Base-by-base conservation (phyloP, 2,888 invertebrate species). In the Drosophila paucipuncta region DNA sequence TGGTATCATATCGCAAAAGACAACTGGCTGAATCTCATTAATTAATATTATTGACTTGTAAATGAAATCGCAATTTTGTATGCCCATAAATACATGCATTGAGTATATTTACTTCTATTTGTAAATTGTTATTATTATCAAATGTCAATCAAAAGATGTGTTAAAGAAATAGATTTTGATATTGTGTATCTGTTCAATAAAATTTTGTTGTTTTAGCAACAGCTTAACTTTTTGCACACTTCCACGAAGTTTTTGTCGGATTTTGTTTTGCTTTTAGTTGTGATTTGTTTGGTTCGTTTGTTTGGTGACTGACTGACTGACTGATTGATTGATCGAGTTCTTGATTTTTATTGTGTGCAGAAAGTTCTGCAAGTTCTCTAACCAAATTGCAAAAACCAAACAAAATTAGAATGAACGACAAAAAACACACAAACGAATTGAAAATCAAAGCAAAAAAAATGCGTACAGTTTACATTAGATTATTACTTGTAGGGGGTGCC, bases 361-460 rank as follows among this genome's bases (percentile, higher is more conserved):
- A 81, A 75, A 79, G 66, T 79, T 84, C 70, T 65, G 85, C 77
- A 70, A 72, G 59, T 86, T 86, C 65, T 72, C 59, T 69, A 76
- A 72, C 64, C 47, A 70, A 81, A 70, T 60, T 64, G 71, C 73
- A 72, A 57, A 75, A 85, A 76, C 60, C 68, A 82, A 81, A 75
- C 22, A 52, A 60, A 68, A 58, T n/a, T n/a, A 28, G 35, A 37
- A 43, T 5, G 25, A 74, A 74, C 33, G 33, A 70, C 72, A 71
- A 33, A 37, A 69, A 11, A 61, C 39, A 70, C 50, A 76, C 63
- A 61, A 74, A 74, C 61, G 62, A 71, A 64, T 57, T 31, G 65
- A 78, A 63, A 49, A 77, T 65, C 54, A 68, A 70, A 65, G 61
- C 30, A 54, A 60, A 74, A 57, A 4, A 35, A 63, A 73, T 68